Evolutionary conservation across 2,113 vertebrate genomes (phyloP), one percentile per base, ranked within the genome.

Genomic region (Bagarius yarrelli): DNA sequence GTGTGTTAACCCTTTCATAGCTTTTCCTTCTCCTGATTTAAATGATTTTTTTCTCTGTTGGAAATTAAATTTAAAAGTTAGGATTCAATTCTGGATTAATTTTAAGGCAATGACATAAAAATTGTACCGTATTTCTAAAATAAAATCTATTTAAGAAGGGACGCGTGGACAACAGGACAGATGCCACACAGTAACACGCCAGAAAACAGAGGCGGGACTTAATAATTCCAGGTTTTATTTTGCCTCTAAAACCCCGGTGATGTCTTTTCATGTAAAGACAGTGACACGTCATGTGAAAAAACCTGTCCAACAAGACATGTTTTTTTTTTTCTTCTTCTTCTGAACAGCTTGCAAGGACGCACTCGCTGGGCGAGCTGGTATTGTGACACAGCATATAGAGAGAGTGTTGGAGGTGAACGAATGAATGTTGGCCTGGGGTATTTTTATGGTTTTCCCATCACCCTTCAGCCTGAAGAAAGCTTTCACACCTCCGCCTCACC

Each of bases 401-500:
- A 73, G 32, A 47, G 44, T 47, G 44, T 47, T 21, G 27, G 13
- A 30, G 55, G 61, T 15, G 40, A 60, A 86, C 87, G 87, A 91
- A 88, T 87, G 85, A 88, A 88, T n/a, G n/a, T n/a, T n/a, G 88
- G 88, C 85, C 86, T 30, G 52, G 83, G 64, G 56, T 85, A 87
- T 89, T 85, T 40, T 85, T 50, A 76, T 59, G 67, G 44, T 47
- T 47, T 47, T 47, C 44, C 44, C 83, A 81, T 87, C 86, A 72
- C 66, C 84, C 85, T 87, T 89, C 87, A 86, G 80, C 87, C 89
- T 82, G 86, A 84, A 88, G 87, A 79, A 90, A 90, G 88, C 64
- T 72, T 57, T 76, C 86, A 85, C 83, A 87, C 90, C 89, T 89
- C 88, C 83, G 83, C 85, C 40, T 69, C 85, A 74, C 78, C 85